Evolutionary conservation across 2,888 invertebrate species (phyloP).

Genomic region (Acanthococcus lagerstroemiae): DNA sequence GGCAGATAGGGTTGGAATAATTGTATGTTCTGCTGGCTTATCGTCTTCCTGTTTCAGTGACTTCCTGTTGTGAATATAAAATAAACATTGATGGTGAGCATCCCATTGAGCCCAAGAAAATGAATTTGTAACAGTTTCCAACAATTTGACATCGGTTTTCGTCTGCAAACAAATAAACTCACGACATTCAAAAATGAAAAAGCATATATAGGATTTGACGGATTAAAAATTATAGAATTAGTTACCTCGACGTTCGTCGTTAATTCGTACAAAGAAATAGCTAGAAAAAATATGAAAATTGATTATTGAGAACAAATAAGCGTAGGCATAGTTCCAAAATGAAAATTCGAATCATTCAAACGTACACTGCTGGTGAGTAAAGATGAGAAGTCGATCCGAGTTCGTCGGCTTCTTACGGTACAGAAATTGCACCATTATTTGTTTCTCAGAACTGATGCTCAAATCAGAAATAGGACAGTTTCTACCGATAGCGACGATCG

Average conservation of each 20-base stretch:
- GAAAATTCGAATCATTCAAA: slow-evolving; percentile 36
- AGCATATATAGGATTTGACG: not conserved
- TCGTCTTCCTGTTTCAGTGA: slow-evolving; percentile 57
- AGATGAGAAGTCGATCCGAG: slow-evolving; percentile 55
- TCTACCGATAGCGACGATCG: slow-evolving; percentile 12
- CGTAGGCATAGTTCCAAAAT: not conserved
- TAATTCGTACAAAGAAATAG: slow-evolving; percentile 13
- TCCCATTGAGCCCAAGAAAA: slow-evolving; percentile 87
- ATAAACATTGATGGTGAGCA: slow-evolving; percentile 62
- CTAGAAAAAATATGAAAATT: slow-evolving; percentile 10
- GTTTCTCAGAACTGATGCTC: slow-evolving; percentile 43
- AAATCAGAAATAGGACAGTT: slow-evolving; percentile 38
- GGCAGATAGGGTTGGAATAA: slow-evolving; percentile 65
- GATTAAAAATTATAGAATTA: not conserved
- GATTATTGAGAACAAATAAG: not conserved
- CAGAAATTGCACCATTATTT: slow-evolving; percentile 70
- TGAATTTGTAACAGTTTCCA: slow-evolving; percentile 51
- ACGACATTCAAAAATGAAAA: slow-evolving; percentile 22
- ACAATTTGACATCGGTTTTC: slow-evolving; percentile 36
- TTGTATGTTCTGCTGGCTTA: slow-evolving; percentile 48
- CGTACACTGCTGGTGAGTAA: slow-evolving; percentile 71
- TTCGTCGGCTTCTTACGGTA: slow-evolving; percentile 48
- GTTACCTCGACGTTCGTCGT: slow-evolving; percentile 14
- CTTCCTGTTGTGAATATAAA: slow-evolving; percentile 70
- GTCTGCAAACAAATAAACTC: slow-evolving; percentile 5